Conservation (phyloP, 2,888 invertebrate genomes). For the Glomeris marginata region DNA sequence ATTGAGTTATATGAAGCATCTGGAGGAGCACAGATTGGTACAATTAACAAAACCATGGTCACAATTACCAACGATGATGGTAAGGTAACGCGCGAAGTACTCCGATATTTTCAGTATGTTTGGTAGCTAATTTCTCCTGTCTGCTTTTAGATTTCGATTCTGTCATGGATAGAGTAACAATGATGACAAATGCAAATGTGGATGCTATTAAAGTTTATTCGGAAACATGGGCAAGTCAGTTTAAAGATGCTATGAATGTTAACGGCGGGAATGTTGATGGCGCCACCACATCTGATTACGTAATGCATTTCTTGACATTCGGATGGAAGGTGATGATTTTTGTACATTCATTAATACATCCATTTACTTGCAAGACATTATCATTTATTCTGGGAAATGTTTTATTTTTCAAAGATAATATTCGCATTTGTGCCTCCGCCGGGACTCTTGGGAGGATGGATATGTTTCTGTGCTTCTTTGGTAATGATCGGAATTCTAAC, state of each 20-base stretch:
- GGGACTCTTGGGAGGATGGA: slow-evolving; percentile 40
- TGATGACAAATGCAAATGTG: slow-evolving; percentile 38
- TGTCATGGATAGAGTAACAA: slow-evolving; percentile 37
- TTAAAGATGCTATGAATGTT: slow-evolving; percentile 40
- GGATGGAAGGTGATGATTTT: slow-evolving; percentile 38
- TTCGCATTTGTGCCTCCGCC: slow-evolving; percentile 41
- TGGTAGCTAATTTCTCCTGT: background rate
- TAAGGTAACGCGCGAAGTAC: slow-evolving; percentile 13
- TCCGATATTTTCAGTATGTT: background rate
- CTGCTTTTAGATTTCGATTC: slow-evolving; percentile 36
- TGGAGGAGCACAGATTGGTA: slow-evolving; percentile 35
- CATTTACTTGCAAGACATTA: no score
- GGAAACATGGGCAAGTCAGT: slow-evolving; percentile 37
- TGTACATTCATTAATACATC: no score
- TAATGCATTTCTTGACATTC: slow-evolving; percentile 41
- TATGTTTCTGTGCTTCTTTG: slow-evolving; percentile 39
- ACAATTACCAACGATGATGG: slow-evolving; percentile 41
- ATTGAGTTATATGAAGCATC: slow-evolving; percentile 34
- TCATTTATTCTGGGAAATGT: background rate
- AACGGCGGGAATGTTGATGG: slow-evolving; percentile 42
- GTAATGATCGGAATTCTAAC: slow-evolving; percentile 40
- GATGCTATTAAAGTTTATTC: slow-evolving; percentile 37
- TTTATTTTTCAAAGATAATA: slow-evolving; percentile 26
- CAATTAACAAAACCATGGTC: slow-evolving; percentile 33
- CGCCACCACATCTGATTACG: slow-evolving; percentile 38